Evolutionary conservation across 2,888 invertebrate species (phyloP).

Genomic region (Eupithecia subumbrata): DNA sequence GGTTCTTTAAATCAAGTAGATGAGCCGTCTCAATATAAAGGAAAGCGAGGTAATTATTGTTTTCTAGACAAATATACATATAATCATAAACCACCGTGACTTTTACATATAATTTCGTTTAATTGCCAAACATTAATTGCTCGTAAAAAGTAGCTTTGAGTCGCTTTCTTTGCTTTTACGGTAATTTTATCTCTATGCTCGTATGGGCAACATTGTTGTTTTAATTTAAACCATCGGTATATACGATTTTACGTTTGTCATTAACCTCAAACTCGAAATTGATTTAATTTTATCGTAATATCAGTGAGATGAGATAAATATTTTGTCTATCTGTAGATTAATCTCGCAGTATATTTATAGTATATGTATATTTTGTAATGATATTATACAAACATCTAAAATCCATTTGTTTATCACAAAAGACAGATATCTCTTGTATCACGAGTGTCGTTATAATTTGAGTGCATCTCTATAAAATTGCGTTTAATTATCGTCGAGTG

Average conservation of each 20-base stretch:
- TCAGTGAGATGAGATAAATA: not conserved
- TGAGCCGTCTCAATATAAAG: not conserved
- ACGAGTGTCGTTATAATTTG: constrained; percentile 6
- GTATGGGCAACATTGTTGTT: constrained; percentile 9
- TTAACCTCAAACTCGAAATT: not conserved
- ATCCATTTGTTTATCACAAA: not conserved
- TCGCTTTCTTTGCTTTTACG: constrained; percentile 13
- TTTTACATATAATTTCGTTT: constrained; percentile 27
- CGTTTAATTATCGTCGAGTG: constrained; percentile 28
- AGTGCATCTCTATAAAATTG: constrained; percentile 14
- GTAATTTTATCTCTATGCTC: constrained; percentile 9
- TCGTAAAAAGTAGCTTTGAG: constrained; percentile 28
- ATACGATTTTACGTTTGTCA: not conserved
- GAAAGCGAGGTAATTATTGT: not conserved
- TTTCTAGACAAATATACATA: constrained; percentile 26
- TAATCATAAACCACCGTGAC: constrained; percentile 30
- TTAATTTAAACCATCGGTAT: not conserved
- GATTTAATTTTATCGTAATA: not conserved
- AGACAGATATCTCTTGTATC: not conserved
- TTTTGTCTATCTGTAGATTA: not conserved
- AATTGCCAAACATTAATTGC: constrained; percentile 35
- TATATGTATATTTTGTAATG: not conserved
- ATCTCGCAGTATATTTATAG: not conserved
- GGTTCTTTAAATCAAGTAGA: constrained; percentile 19
- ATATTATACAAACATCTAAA: not conserved